Conservation (phyloP, 2,113 vertebrate genomes). For the Origma solitaria region DNA sequence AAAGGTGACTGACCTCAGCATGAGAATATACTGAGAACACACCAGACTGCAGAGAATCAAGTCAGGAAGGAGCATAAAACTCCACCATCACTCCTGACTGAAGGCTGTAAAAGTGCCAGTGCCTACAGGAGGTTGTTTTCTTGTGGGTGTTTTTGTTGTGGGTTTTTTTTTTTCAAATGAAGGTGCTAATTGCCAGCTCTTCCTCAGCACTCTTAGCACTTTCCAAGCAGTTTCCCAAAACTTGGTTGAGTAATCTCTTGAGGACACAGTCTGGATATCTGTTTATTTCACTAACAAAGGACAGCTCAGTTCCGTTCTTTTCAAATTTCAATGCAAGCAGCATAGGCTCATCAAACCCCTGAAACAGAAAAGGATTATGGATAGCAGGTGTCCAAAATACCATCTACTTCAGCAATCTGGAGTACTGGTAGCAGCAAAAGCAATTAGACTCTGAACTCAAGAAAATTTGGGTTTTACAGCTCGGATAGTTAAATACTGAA, state of each 20-base stretch:
- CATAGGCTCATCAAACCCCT: not conserved
- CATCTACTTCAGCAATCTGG: slow-evolving; percentile 10
- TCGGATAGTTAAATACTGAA: slow-evolving; percentile 5
- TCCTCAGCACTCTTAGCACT: not conserved
- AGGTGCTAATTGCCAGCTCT: not conserved
- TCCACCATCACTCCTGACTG: not conserved
- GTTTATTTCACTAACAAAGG: not conserved
- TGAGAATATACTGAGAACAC: not conserved
- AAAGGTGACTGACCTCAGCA: not conserved
- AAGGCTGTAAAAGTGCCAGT: not conserved
- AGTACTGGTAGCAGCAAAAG: slow-evolving; percentile 13
- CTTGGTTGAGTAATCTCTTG: not conserved
- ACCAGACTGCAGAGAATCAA: not conserved
- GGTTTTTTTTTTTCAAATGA: not conserved
- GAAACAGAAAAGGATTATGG: slow-evolving; percentile 15
- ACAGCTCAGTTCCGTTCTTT: not conserved
- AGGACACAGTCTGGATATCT: not conserved
- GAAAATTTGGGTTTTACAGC: slow-evolving; percentile 5
- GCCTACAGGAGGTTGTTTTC: not conserved
- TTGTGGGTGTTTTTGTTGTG: not conserved
- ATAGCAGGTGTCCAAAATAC: slow-evolving; percentile 38
- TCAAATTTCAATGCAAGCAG: not conserved
- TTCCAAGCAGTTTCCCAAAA: not conserved
- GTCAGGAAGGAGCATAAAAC: not conserved
- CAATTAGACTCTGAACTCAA: slow-evolving; percentile 33